Evolutionary conservation across 2,888 invertebrate species (phyloP).

Genomic region (Drosophila nr. medialis): DNA sequence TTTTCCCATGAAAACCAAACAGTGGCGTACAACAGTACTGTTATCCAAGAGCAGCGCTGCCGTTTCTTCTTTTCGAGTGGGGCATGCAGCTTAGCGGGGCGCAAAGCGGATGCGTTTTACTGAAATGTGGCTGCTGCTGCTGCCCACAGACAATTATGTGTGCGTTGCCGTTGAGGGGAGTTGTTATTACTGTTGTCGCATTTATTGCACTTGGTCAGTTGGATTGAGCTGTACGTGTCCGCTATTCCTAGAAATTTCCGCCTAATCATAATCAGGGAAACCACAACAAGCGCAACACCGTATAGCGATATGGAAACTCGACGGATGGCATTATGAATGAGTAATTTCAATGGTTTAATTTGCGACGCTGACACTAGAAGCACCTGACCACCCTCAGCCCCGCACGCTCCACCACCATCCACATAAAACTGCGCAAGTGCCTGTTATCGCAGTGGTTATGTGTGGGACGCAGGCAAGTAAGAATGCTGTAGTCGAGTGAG

Average conservation of each 20-base stretch:
- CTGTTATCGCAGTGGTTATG: slow-evolving; percentile 39
- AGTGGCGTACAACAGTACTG: slow-evolving; percentile 1
- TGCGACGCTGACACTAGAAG: slow-evolving; percentile 21
- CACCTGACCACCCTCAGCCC: not conserved
- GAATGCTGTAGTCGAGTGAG: no score
- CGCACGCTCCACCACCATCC: not conserved
- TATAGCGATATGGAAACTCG: slow-evolving; percentile 19
- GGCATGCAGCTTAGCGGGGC: slow-evolving; percentile 16
- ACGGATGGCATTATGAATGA: slow-evolving; percentile 29
- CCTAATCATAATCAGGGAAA: slow-evolving; percentile 23
- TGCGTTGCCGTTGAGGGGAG: slow-evolving; percentile 35
- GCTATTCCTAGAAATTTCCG: slow-evolving; percentile 29
- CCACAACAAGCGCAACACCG: slow-evolving; percentile 7
- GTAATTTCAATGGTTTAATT: slow-evolving; percentile 40
- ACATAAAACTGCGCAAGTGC: slow-evolving; percentile 17
- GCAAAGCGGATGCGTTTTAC: slow-evolving; percentile 57
- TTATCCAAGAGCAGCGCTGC: slow-evolving; percentile 9
- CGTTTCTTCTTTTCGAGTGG: not conserved
- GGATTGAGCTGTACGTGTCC: not conserved
- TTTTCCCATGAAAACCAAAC: slow-evolving; percentile 51
- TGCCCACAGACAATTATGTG: slow-evolving; percentile 68
- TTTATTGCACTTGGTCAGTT: slow-evolving; percentile 23
- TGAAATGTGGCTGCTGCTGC: slow-evolving; percentile 42
- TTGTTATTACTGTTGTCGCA: slow-evolving; percentile 2
- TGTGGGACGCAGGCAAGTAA: slow-evolving; percentile 2